These are phyloP conservation scores for Drosophila tripunctata DNA, from an alignment of 2,888 invertebrate species.

Conservation along the genomic window DNA sequence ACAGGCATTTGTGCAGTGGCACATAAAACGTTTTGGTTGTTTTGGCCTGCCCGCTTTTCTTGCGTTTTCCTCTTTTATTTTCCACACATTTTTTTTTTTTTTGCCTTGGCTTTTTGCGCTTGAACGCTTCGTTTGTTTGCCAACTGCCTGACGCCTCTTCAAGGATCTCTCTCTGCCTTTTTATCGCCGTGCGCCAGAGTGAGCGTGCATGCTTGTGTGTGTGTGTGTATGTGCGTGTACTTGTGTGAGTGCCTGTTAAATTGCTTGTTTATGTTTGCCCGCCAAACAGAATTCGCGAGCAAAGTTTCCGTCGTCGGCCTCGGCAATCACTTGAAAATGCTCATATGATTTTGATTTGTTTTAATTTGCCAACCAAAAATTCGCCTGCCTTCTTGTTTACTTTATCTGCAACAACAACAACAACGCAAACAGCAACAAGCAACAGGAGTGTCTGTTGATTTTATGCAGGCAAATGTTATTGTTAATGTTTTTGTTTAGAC, in stretches of 20 bases:
- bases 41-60: slow-evolving; percentile 47
- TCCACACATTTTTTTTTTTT: slow-evolving; percentile 10
- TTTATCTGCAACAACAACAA: slow-evolving; percentile 23
- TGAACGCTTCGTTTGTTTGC: slow-evolving; percentile 80
- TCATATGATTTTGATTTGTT: slow-evolving; percentile 77
- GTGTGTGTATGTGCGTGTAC: slow-evolving; percentile 8
- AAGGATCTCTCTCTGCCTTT: slow-evolving; percentile 34
- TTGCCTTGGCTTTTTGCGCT: slow-evolving; percentile 68
- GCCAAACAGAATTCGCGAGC: slow-evolving; percentile 42
- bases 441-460: slow-evolving; percentile 20
- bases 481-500: slow-evolving; percentile 61
- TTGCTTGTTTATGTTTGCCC: slow-evolving; percentile 74
- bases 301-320: slow-evolving; percentile 34
- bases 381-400: slow-evolving; percentile 32
- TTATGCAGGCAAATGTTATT: slow-evolving; percentile 51
- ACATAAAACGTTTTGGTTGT: slow-evolving; percentile 68
- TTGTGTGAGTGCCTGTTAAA: slow-evolving; percentile 57
- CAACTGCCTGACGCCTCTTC: slow-evolving; percentile 64
- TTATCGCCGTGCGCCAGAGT: slow-evolving; percentile 9
- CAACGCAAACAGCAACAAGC: background rate
- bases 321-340: slow-evolving; percentile 72
- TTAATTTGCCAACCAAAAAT: slow-evolving; percentile 63
- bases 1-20: slow-evolving; percentile 22
- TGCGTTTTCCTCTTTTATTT: slow-evolving; percentile 30
- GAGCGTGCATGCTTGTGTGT: background rate